Evolutionary conservation across 2,888 invertebrate species (phyloP).

Genomic region (Deroplatys truncata): DNA sequence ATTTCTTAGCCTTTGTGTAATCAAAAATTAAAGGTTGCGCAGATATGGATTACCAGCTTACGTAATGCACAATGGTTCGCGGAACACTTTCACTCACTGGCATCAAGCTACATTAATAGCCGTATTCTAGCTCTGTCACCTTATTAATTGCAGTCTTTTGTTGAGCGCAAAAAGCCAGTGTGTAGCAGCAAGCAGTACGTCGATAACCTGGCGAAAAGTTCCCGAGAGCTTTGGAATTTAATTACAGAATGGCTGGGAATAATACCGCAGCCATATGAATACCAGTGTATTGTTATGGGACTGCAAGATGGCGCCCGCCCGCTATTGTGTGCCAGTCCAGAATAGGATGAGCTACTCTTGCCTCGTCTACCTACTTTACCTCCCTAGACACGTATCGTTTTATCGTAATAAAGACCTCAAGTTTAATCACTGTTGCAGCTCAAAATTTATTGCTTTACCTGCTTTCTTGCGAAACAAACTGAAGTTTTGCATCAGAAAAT

Average conservation of each 20-base stretch:
- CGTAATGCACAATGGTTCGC: too few relatives aligned
- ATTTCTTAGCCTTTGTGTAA: too few relatives aligned
- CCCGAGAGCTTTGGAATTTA: background rate
- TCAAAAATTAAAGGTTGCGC: too few relatives aligned
- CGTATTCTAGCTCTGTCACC: background rate
- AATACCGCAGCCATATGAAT: background rate
- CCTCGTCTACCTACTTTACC: too few relatives aligned
- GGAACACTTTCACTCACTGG: background rate
- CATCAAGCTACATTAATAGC: background rate
- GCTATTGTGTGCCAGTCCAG: background rate
- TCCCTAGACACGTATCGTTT: too few relatives aligned
- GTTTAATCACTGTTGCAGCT: too few relatives aligned
- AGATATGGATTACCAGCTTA: too few relatives aligned
- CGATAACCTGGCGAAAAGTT: background rate
- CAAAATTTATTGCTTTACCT: too few relatives aligned
- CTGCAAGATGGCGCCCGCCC: background rate
- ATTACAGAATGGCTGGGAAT: background rate
- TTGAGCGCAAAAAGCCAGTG: background rate
- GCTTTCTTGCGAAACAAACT: too few relatives aligned
- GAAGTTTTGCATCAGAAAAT: too few relatives aligned
- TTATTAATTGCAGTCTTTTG: background rate
- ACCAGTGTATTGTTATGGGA: background rate
- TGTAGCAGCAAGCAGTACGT: background rate
- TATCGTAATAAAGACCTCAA: too few relatives aligned
- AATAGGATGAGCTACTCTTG: background rate